Percentiles rank a stretch among this genome's conserved stretches.
phyloP scores from a whole-genome alignment of 2,888 invertebrate species.

The Eucriotettix oculatus region DNA sequence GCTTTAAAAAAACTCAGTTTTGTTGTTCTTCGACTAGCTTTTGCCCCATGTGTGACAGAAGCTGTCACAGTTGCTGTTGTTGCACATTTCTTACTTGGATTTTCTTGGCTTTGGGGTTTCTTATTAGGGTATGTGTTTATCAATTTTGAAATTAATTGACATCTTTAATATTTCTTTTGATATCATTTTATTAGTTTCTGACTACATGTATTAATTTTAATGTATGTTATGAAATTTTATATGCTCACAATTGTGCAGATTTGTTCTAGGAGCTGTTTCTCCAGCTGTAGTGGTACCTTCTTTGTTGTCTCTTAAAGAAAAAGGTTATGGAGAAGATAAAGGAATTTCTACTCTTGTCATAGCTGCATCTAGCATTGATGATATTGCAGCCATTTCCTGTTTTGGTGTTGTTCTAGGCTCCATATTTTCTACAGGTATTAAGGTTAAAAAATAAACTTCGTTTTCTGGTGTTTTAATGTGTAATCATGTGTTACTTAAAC shows the following conservation, averaged over 20 bases:
- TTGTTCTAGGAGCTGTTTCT: conserved; percentile 32
- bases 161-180: background rate
- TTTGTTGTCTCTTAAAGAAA: conserved; percentile 41
- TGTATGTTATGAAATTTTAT: background rate
- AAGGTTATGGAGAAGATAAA: conserved; percentile 48
- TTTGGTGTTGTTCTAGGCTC: conserved; percentile 50
- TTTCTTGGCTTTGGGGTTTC: conserved; percentile 44
- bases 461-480: background rate
- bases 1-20: conserved; percentile 36
- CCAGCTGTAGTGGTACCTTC: conserved; percentile 56
- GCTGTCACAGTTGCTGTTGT: conserved; percentile 32
- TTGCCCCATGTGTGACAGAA: conserved; percentile 41
- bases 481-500: background rate
- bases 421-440: conserved; percentile 41
- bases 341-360: conserved; percentile 59
- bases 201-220: no score
- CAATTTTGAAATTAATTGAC: background rate
- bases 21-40: conserved; percentile 36
- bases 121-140: conserved; percentile 30
- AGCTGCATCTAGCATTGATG: conserved; percentile 54
- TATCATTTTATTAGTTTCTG: background rate
- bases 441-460: background rate
- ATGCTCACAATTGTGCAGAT: conserved; percentile 17
- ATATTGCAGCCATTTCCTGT: conserved; percentile 55
- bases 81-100: conserved; percentile 34